A percentile compares a stretch with the other conserved stretches of the same genome.
These are phyloP conservation scores for Myotis findleyi DNA, from an alignment of 2,797 vertebrate species.

Conservation along the genomic window DNA sequence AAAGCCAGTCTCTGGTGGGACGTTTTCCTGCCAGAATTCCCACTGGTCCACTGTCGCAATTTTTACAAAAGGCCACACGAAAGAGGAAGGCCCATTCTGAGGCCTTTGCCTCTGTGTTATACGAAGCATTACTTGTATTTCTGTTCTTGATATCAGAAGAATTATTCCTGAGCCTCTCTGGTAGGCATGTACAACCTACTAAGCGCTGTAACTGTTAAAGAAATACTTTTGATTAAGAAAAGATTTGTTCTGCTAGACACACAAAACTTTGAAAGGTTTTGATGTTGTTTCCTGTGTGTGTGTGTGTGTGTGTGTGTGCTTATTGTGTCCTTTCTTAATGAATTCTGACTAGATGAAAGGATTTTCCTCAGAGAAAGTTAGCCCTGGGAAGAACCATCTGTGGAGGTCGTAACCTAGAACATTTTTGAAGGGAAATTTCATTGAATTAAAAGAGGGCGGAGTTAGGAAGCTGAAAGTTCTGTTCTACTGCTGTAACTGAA, in stretches of 20 bases:
- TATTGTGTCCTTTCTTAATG: not conserved
- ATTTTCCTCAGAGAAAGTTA: conserved; percentile 70
- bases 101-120: conserved; percentile 46
- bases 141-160: conserved; percentile 38
- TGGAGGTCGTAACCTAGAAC: conserved; percentile 70
- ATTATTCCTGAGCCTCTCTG: not conserved
- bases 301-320: too few species aligned
- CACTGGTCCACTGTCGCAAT: conserved; percentile 64
- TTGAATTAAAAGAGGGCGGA: conserved; percentile 46
- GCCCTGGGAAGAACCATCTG: conserved; percentile 58
- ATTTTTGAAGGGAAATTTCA: conserved; percentile 63
- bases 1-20: conserved; percentile 74
- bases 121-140: conserved; percentile 15
- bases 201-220: not conserved
- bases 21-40: conserved; percentile 79
- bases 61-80: conserved; percentile 68
- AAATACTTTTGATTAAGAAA: conserved; percentile 57
- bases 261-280: conserved; percentile 66
- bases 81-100: conserved; percentile 64
- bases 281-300: conserved; percentile 64
- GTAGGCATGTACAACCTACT: not conserved
- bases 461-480: not conserved
- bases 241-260: not conserved
- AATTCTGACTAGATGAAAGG: conserved; percentile 57
- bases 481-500: not conserved